Conservation (phyloP, 2,888 invertebrate species). For the Drosophila pullipes region DNA sequence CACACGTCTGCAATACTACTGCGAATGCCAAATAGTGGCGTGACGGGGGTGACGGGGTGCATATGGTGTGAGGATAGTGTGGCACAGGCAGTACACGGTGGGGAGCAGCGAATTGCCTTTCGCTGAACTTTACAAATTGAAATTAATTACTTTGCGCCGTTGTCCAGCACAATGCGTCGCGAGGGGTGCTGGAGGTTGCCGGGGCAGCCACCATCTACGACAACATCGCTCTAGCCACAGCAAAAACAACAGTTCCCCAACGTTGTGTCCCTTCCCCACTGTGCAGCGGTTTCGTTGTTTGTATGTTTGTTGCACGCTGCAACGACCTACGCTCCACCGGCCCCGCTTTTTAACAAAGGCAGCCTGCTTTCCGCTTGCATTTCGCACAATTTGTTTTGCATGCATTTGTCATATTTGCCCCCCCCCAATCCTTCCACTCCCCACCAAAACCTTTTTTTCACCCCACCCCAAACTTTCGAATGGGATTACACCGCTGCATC, state of each 20-base stretch:
- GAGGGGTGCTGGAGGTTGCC: neutral
- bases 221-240: conserved; percentile 9
- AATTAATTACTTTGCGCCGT: conserved; percentile 78
- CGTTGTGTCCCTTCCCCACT: neutral
- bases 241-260: neutral
- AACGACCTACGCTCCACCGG: conserved; percentile 3
- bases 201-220: conserved; percentile 14
- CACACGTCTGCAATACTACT: conserved; percentile 51
- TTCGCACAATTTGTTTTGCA: conserved; percentile 24
- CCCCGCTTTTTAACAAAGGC: neutral
- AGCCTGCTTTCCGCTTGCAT: conserved; percentile 22
- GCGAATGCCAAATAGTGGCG: neutral
- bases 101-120: conserved; percentile 51
- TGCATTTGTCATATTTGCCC: conserved; percentile 60
- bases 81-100: neutral
- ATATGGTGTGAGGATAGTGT: neutral
- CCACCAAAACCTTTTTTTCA: neutral
- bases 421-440: too few relatives aligned
- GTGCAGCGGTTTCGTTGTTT: conserved; percentile 26
- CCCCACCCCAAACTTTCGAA: neutral
- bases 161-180: conserved; percentile 46
- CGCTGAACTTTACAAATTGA: conserved; percentile 79
- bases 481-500: neutral
- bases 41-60: neutral
- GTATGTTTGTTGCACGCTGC: conserved; percentile 16